A percentile compares a stretch with the other conserved stretches of the same genome.
These are phyloP conservation scores for Coregonus ussuriensis DNA, from an alignment of 2,797 vertebrate species.

Conservation along the genomic window DNA sequence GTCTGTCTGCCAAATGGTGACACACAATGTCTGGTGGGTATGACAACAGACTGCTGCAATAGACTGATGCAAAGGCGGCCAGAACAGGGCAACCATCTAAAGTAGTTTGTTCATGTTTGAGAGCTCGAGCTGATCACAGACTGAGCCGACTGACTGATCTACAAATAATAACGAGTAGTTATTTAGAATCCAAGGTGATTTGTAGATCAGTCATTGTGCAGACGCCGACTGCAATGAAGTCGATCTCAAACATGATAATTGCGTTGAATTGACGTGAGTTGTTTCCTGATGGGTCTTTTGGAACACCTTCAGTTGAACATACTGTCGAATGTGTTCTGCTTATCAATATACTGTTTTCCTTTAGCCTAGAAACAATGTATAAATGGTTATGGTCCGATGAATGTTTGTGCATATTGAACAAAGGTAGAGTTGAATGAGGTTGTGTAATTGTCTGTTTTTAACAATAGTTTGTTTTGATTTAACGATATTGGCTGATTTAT, in stretches of 20 bases:
- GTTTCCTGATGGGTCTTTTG: neutral
- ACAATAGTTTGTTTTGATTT: slow-evolving; percentile 78
- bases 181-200: neutral
- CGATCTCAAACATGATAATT: neutral
- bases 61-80: slow-evolving; percentile 52
- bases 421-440: slow-evolving; percentile 55
- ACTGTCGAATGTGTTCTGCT: neutral
- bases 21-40: slow-evolving; percentile 65
- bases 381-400: neutral
- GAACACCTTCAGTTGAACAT: neutral
- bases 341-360: slow-evolving; percentile 63
- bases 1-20: slow-evolving; percentile 71
- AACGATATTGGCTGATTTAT: slow-evolving; percentile 73
- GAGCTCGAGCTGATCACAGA: neutral
- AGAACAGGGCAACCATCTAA: slow-evolving; percentile 11
- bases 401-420: slow-evolving; percentile 48
- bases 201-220: neutral
- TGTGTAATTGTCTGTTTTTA: slow-evolving; percentile 61
- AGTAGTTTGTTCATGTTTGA: too few relatives aligned
- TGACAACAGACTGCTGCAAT: slow-evolving; percentile 54
- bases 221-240: neutral
- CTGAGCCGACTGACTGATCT: neutral
- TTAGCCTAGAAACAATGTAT: slow-evolving; percentile 10
- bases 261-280: neutral
- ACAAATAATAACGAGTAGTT: neutral